Evolutionary conservation across 2,113 vertebrate genomes (phyloP), one percentile per base, ranked within the genome.

Genomic region (Platichthys flesus): DNA sequence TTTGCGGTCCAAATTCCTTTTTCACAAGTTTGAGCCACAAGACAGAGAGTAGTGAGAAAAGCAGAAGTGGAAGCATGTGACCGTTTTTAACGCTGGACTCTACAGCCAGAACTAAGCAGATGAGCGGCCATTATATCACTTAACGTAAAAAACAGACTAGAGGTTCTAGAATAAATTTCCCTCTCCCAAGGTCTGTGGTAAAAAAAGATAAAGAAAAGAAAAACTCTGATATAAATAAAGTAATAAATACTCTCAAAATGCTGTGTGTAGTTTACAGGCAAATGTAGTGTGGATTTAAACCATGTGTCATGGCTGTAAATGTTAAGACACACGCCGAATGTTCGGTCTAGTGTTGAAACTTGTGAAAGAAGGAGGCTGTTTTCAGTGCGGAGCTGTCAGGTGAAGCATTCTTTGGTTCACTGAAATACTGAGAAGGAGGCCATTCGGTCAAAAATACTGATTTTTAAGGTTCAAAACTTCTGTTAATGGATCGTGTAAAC

Each of bases 161-260:
- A 56, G 23, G 6, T 12, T 42, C 47, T 15, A 80, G 72, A 24
- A 1, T 45, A 21, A n/a, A 65, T 57, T 60, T 13, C 37, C 26
- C 56, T 84, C 20, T 84, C 21, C 10, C 8, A 70, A 28, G 12
- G 42, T 84, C 9, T 75, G 57, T 28, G 67, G 68, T 73, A 56
- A 68, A 69, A 69, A 85, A 56, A 31, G 31, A 57, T 62, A n/a
- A 40, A 63, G 20, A 64, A 24, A 67, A 52, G 42, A n/a, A 61
- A 28, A 64, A 28, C 37, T 0, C 6, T 20, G 10, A 51, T 83
- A 91, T 91, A 92, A 93, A 92, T 90, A 92, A 52, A 52, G 60
- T 78, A 91, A 92, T 92, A 93, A 92, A 93, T 93, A 93, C 70
- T 86, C 57, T 81, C 20, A 64, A 68, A 49, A 54, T 83, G 71